phyloP scores from a whole-genome alignment of 2,797 vertebrate genomes.

The Zenarchopterus dispar region DNA sequence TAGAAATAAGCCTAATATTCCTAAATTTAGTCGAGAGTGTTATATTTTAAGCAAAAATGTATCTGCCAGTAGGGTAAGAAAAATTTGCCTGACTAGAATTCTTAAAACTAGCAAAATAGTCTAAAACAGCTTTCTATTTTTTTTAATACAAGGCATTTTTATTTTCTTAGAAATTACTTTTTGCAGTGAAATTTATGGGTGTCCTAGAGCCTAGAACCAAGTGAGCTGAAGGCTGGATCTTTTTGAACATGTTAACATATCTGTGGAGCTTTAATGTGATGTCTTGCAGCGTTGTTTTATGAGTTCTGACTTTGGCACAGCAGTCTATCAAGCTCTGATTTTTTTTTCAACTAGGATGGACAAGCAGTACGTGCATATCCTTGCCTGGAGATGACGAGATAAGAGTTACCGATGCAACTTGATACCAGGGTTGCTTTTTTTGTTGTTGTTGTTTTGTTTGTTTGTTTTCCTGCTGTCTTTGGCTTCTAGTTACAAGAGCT shows the following conservation, averaged over 20 bases:
- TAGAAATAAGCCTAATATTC: no score
- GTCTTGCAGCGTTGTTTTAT: background rate
- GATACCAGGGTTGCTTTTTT: background rate
- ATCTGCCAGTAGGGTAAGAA: no score
- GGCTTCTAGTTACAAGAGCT: background rate
- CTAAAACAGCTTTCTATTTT: no score
- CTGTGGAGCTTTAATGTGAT: constrained; percentile 4
- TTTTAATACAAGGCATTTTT: no score
- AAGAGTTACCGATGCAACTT: background rate
- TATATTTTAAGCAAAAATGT: no score
- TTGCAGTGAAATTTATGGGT: constrained; percentile 47
- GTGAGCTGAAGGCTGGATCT: constrained; percentile 6
- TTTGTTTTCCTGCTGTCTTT: no score
- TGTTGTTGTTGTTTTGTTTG: no score
- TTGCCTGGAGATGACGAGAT: background rate
- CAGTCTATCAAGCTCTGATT: background rate
- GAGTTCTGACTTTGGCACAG: background rate
- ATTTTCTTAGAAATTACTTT: no score
- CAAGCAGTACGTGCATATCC: background rate
- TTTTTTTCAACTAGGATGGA: background rate
- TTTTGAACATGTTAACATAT: background rate
- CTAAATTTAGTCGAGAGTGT: no score
- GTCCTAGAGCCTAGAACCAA: constrained; percentile 27
- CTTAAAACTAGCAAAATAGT: no score
- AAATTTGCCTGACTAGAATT: no score